Evolutionary conservation across 2,888 invertebrate genomes (phyloP).

Genomic region (Hyposoter dolosus): DNA sequence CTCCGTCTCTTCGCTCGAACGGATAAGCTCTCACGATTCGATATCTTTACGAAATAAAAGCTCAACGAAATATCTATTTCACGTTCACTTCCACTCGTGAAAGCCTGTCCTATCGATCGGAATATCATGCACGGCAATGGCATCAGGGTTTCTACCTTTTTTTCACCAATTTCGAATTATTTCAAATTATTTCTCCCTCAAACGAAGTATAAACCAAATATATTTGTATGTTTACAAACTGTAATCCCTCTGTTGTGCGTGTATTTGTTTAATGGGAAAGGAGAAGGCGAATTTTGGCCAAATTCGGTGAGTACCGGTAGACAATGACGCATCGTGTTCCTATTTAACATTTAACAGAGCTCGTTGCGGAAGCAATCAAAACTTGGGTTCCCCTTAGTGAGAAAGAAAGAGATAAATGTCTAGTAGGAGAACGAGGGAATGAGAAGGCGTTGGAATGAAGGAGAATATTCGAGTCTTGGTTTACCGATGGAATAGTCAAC

Average conservation of each 20-base stretch:
- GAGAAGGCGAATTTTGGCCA: conserved; percentile 22
- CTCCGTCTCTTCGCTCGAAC: conserved; percentile 13
- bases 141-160: not conserved
- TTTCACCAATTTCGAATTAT: not conserved
- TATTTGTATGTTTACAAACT: conserved; percentile 12
- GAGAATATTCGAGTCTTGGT: conserved; percentile 77
- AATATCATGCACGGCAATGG: not conserved
- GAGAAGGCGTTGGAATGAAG: not conserved
- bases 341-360: conserved; percentile 84
- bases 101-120: not conserved
- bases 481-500: conserved; percentile 79
- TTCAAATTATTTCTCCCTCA: not conserved
- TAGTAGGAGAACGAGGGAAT: not conserved
- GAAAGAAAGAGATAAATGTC: conserved; percentile 1
- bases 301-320: conserved; percentile 51
- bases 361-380: conserved; percentile 84
- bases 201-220: conserved; percentile 5
- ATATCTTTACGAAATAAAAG: conserved; percentile 44
- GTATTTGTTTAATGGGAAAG: conserved; percentile 46
- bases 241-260: conserved; percentile 1
- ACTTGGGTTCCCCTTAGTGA: conserved; percentile 77
- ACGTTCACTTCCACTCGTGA: not conserved
- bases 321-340: conserved; percentile 80
- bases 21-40: conserved; percentile 49
- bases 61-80: conserved; percentile 27